A percentile compares a stretch with the other conserved stretches of the same genome.
Evolutionary conservation across 1,140 invertebrate species (phyloP).

Genomic region (Lordiphosa collinella): DNA sequence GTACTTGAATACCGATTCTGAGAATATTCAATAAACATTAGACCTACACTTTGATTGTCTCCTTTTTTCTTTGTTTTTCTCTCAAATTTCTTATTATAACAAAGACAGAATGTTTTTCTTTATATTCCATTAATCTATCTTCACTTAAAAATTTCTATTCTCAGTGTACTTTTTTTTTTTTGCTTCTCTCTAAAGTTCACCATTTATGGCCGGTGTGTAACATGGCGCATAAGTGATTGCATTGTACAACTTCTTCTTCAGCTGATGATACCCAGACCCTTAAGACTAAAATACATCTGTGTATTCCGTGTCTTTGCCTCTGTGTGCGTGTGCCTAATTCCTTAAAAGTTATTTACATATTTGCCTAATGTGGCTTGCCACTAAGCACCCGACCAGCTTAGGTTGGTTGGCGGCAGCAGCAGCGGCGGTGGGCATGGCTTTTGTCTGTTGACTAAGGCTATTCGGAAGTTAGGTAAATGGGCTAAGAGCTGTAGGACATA

Average conservation of each 20-base stretch:
- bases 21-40: no score
- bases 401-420: constrained; percentile 17
- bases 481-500: constrained; percentile 1
- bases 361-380: constrained; percentile 64
- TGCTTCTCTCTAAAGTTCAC: constrained; percentile 2
- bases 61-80: no score
- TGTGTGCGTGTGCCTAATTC: constrained; percentile 69
- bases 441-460: constrained; percentile 35
- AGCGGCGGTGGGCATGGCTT: constrained; percentile 11
- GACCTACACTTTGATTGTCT: no score
- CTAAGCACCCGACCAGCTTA: constrained; percentile 53
- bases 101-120: no score
- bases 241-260: constrained; percentile 49
- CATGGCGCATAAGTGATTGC: constrained; percentile 70
- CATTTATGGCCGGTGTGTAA: constrained; percentile 49
- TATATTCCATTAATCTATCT: no score
- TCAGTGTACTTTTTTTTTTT: constrained; percentile 21
- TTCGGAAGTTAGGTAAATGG: constrained; percentile 26
- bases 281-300: constrained; percentile 16
- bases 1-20: no score
- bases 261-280: constrained; percentile 3
- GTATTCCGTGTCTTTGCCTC: constrained; percentile 21
- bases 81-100: no score
- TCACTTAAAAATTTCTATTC: not conserved
- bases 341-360: constrained; percentile 78